Conservation (phyloP, 1,140 invertebrate genomes). For the Drosophila simulans region DNA sequence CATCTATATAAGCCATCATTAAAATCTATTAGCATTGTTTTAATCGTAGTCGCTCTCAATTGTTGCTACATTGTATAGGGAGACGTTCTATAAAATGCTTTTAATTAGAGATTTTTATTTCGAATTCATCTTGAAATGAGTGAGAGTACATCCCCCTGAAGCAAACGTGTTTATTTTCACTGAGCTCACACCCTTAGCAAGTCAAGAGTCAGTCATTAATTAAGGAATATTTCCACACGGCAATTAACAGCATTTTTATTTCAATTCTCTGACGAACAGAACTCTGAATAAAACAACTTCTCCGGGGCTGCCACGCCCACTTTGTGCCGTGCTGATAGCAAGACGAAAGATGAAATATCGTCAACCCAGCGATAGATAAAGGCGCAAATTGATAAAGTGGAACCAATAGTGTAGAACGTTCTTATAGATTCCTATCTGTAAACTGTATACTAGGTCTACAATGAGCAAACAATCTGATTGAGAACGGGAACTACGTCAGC, state of each 20-base stretch:
- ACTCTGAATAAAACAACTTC: neutral
- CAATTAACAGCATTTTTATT: constrained; percentile 42
- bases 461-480: constrained; percentile 36
- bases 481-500: constrained; percentile 46
- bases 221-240: constrained; percentile 41
- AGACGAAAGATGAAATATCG: constrained; percentile 6
- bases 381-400: constrained; percentile 36
- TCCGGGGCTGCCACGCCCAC: constrained; percentile 11
- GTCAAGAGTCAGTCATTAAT: constrained; percentile 41
- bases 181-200: constrained; percentile 6
- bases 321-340: constrained; percentile 22
- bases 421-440: constrained; percentile 1
- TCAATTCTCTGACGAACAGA: constrained; percentile 29
- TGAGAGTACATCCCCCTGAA: neutral
- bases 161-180: constrained; percentile 9
- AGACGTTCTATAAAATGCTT: neutral
- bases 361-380: constrained; percentile 14
- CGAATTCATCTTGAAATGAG: neutral
- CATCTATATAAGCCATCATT: constrained; percentile 24
- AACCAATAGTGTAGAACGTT: constrained; percentile 22
- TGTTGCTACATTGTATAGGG: neutral
- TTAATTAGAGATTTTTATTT: too few species aligned
- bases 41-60: neutral
- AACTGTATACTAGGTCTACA: neutral
- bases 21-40: neutral